These are phyloP conservation scores for Cyclina sinensis DNA, from an alignment of 1,140 invertebrate genomes.

Conservation along the genomic window DNA sequence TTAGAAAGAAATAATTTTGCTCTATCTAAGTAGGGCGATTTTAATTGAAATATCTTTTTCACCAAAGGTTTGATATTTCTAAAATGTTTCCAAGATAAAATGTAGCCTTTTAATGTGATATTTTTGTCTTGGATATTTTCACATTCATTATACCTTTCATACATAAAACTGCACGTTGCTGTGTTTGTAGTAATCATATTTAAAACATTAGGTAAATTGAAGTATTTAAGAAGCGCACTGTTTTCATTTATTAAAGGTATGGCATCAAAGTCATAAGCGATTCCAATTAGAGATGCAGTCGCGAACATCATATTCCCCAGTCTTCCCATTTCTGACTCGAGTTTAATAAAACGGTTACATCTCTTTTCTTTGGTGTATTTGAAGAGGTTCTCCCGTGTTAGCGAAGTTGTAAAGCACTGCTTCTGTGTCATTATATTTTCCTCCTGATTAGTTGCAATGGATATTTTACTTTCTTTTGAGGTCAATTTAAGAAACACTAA, in stretches of 20 bases:
- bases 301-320: constrained; percentile 65
- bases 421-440: no score
- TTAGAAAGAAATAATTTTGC: neutral
- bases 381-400: no score
- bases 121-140: neutral
- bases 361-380: neutral
- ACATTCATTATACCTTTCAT: neutral
- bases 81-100: constrained; percentile 35
- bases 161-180: neutral
- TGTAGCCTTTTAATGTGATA: constrained; percentile 10
- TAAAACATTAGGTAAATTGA: neutral
- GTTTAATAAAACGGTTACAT: neutral
- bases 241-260: neutral
- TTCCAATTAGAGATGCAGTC: constrained; percentile 45
- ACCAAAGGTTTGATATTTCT: neutral
- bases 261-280: neutral
- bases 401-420: no score
- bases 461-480: no score
- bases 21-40: neutral
- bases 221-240: neutral
- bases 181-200: neutral
- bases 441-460: no score
- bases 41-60: neutral
- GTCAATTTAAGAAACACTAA: no score
- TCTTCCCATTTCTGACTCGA: neutral